Conservation (phyloP, 2,797 vertebrate genomes). For the Gallinago stenura region DNA sequence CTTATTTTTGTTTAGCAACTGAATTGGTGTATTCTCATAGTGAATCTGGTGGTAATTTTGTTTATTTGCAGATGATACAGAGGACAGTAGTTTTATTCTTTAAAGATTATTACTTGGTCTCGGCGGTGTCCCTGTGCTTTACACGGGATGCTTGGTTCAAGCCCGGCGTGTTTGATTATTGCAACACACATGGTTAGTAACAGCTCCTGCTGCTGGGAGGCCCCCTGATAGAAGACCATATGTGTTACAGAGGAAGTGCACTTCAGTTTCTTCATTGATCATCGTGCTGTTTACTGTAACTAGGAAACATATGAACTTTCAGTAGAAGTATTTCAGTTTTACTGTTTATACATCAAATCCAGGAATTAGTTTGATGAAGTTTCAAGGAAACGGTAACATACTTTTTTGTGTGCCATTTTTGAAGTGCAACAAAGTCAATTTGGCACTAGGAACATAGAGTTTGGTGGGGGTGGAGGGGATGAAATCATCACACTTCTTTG, state of each 20-base stretch:
- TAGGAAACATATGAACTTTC: not conserved
- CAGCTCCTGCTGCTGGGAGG: not conserved
- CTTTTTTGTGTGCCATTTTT: not conserved
- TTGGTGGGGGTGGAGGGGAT: accelerated
- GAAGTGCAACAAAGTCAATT: not conserved
- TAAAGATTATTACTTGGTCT: not conserved
- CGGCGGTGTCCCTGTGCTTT: not conserved
- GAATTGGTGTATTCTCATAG: not conserved
- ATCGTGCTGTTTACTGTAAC: slow-evolving; percentile 11
- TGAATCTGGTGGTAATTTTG: not conserved
- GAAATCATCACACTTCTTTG: not conserved
- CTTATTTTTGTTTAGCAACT: not conserved
- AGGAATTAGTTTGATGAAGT: not conserved
- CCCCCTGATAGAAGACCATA: not conserved
- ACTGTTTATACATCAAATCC: not conserved
- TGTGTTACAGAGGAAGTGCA: not conserved
- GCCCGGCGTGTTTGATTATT: not conserved
- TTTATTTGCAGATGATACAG: not conserved
- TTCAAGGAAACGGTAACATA: not conserved
- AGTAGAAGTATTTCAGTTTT: slow-evolving; percentile 9
- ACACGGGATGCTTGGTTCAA: not conserved
- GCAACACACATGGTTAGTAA: not conserved
- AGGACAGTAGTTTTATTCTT: not conserved
- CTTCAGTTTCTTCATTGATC: slow-evolving; percentile 2
- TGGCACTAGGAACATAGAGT: not conserved